Base-by-base conservation (phyloP, 2,797 vertebrate species). In the Triplophysa yarkandensis region DNA sequence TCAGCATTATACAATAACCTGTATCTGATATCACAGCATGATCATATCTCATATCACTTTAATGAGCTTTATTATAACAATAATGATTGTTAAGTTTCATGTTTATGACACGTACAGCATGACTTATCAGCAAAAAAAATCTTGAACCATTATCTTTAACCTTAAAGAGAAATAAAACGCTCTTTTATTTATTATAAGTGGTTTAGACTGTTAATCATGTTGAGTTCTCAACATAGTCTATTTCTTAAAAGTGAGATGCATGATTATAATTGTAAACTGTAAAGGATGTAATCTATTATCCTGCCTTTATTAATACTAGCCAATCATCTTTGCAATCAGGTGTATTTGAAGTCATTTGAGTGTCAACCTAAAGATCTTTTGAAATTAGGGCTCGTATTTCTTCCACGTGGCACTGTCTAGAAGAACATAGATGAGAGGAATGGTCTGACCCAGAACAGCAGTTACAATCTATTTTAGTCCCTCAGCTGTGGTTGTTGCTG, bases 391-490 rank as follows among this genome's bases (percentile, higher is more conserved):
- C 19, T 23, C 46, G 14, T 27, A 36, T 72, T 58, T 52, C 8
- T 61, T 48, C 74, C 55, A 80, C 76, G 46, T 73, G 85, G 68
- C 88, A 86, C 87, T 88, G 77, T 86, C 82, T 89, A 86, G 36
- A 80, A 73, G 23, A 8, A 1, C 17, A 71, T 76, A 23, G 71
- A 66, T 73, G 80, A 76, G 27, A 69, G 65, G 77, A 71, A 77
- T 77, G 30, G 52, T 68, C 70, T 86, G 87, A 86, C 82, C 86
- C 80, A 81, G 76, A 87, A 87, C 81, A 76, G 25, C 21, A 36
- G 83, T 82, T 80, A 79, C 71, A 73, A 58, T 80, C 86, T 90
- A 90, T 91, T 91, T 90, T 86, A 85, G 88, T 76, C 69, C 48
- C 77, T 82, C 88, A 91, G 86, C 88, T 91, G 85, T 85, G 86